These are phyloP conservation scores for Pegea sp. DNA, from an alignment of 23 tunicate species.

Conservation along the genomic window DNA sequence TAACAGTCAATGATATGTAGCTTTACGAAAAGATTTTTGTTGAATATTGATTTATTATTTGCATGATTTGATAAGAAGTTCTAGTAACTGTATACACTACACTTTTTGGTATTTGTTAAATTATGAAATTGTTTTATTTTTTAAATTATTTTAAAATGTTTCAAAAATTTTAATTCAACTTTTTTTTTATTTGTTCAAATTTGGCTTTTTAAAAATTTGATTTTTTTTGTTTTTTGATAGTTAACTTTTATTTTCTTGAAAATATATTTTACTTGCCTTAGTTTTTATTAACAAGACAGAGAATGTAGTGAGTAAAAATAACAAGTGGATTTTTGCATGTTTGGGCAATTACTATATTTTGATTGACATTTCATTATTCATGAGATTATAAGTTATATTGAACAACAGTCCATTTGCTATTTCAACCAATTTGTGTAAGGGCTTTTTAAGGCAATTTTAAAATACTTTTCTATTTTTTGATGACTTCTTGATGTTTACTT, in stretches of 20 bases:
- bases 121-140: too few species aligned
- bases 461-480: too few species aligned
- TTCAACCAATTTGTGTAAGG: too few species aligned
- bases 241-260: background rate
- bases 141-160: too few species aligned
- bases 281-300: background rate
- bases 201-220: background rate
- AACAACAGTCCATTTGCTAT: background rate
- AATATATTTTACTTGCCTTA: background rate
- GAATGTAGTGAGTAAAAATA: slow-evolving; percentile 1
- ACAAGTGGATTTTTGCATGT: slow-evolving; percentile 1
- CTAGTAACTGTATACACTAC: too few species aligned
- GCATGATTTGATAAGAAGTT: too few species aligned
- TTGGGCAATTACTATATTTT: background rate
- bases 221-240: background rate
- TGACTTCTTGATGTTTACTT: too few species aligned
- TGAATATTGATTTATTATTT: too few species aligned
- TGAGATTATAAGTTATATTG: background rate
- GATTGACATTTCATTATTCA: background rate
- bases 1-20: too few species aligned
- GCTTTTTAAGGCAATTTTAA: too few species aligned
- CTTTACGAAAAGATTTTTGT: too few species aligned
- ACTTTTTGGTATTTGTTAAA: too few species aligned
- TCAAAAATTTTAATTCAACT: background rate
- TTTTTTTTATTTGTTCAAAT: background rate